phyloP scores from a whole-genome alignment of 2,888 invertebrate genomes.

The Tupiocoris notatus region DNA sequence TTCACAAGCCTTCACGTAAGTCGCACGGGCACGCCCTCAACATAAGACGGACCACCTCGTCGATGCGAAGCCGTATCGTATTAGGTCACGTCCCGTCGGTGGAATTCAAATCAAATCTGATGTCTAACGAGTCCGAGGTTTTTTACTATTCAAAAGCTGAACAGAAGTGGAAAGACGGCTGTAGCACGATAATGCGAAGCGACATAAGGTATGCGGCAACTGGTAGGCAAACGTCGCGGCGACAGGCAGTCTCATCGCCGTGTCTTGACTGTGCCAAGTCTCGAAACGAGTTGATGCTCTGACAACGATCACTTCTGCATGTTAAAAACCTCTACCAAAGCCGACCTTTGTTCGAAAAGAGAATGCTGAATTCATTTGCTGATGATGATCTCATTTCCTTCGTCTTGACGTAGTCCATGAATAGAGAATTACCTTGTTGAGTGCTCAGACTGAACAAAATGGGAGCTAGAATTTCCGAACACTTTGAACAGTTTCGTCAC shows the following conservation, averaged over 20 bases:
- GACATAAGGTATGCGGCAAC: neutral
- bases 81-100: neutral
- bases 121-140: neutral
- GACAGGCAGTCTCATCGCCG: neutral
- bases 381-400: too few species aligned
- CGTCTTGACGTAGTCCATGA: too few species aligned
- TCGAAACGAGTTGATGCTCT: neutral
- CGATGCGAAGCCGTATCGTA: neutral
- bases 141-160: neutral
- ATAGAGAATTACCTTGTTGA: too few species aligned
- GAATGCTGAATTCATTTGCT: too few species aligned
- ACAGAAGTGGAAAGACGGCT: neutral
- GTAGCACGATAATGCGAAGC: neutral
- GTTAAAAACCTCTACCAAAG: too few species aligned
- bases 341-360: too few species aligned
- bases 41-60: neutral
- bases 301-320: neutral
- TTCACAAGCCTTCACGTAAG: neutral
- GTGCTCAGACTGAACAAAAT: too few species aligned
- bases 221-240: too few species aligned
- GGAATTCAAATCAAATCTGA: neutral
- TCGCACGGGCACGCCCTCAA: neutral
- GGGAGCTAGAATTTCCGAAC: too few species aligned
- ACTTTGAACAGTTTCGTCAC: too few species aligned
- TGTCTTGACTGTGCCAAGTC: neutral